Percentiles rank a stretch among this genome's conserved stretches.
These are phyloP conservation scores for Anarsia innoxiella DNA, from an alignment of 2,888 invertebrate species.

Conservation along the genomic window DNA sequence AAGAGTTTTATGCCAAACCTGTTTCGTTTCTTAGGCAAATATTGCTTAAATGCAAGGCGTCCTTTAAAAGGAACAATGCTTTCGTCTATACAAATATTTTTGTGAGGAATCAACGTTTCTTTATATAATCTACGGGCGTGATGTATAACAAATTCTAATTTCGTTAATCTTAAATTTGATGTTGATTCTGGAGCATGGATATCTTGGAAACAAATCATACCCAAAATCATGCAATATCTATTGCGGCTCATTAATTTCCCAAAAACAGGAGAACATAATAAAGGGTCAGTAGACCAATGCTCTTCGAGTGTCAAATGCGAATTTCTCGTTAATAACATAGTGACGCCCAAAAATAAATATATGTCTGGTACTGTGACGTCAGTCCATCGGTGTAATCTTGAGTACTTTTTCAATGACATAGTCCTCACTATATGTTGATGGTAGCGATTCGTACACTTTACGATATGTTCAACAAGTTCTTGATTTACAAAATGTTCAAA, in stretches of 20 bases:
- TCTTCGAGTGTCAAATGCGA: too few species aligned
- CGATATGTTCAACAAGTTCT: not conserved
- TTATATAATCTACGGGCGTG: constrained; percentile 18
- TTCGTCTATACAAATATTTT: constrained; percentile 22
- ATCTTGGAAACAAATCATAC: not conserved
- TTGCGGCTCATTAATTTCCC: not conserved
- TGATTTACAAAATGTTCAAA: not conserved
- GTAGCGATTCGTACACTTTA: not conserved
- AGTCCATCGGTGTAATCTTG: not conserved
- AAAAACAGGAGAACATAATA: not conserved
- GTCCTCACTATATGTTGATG: not conserved
- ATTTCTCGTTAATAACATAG: too few species aligned
- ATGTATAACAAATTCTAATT: constrained; percentile 17
- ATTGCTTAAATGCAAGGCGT: constrained; percentile 21
- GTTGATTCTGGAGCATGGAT: not conserved
- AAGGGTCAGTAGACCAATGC: not conserved
- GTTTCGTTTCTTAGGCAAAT: constrained; percentile 22
- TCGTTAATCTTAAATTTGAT: constrained; percentile 13
- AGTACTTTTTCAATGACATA: not conserved
- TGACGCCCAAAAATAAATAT: not conserved
- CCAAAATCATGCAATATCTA: not conserved
- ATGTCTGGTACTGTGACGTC: constrained; percentile 1
- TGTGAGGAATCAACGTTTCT: constrained; percentile 14
- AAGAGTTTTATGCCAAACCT: too few species aligned
- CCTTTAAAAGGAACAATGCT: too few species aligned